A percentile compares a stretch with the other conserved stretches of the same genome.
These are phyloP conservation scores for Zhuqinia jingwanae DNA, from an alignment of 2,888 invertebrate species.

Conservation along the genomic window DNA sequence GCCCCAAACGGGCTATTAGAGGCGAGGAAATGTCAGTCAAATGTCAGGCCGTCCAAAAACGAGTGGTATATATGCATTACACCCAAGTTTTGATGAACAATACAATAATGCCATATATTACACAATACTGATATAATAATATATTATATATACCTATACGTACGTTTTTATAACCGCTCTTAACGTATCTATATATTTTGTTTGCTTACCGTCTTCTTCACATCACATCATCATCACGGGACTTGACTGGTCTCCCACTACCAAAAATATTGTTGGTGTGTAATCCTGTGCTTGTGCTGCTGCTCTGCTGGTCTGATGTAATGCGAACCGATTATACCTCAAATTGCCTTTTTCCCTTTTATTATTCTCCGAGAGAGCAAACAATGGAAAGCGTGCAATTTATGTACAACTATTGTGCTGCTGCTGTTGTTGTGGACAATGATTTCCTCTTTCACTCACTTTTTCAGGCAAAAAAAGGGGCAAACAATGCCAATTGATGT, in stretches of 20 bases:
- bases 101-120: too few species aligned
- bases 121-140: background rate
- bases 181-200: background rate
- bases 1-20: conserved; percentile 79
- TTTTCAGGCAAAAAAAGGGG: background rate
- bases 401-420: conserved; percentile 59
- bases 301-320: too few species aligned
- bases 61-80: background rate
- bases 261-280: background rate
- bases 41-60: conserved; percentile 75
- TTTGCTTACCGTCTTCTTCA: conserved; percentile 41
- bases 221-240: background rate
- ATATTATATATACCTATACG: too few species aligned
- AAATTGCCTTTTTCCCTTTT: conserved; percentile 32
- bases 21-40: conserved; percentile 80
- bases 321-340: conserved; percentile 47
- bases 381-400: conserved; percentile 69
- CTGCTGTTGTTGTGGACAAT: background rate
- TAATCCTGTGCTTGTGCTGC: background rate
- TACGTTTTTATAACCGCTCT: background rate
- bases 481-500: conserved; percentile 39
- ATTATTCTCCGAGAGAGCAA: background rate
- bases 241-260: background rate
- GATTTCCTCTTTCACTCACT: background rate
- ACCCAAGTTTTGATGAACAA: background rate